Evolutionary conservation across 2,888 invertebrate genomes (phyloP), one percentile per base, ranked within the genome.

Genomic region (Mongoloraphidia duomilia): DNA sequence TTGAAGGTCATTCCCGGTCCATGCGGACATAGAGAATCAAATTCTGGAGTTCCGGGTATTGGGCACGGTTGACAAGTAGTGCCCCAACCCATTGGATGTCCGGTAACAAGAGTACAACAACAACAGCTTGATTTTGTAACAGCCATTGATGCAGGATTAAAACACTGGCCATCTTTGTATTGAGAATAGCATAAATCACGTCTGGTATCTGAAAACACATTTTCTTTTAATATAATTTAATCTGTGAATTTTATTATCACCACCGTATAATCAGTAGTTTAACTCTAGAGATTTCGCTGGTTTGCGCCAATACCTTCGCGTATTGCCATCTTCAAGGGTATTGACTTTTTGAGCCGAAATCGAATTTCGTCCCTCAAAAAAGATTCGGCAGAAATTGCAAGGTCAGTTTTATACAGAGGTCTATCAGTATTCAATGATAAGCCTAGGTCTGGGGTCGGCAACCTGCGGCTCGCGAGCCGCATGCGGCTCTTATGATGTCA

Each of bases 41-140:
- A 87, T 49, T 85, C 85, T 4, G 74, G 69, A 13, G 79, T 76
- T 6, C 80, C 81, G 3, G 75, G 75, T 57, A 75, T 68, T 0
- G 90, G 90, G 61, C 91, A 91, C 0, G 80, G 72, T 57, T 82
- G 79, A 63, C 89, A 90, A 6, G 76, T 77, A 2, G 76, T 82
- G 2, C 91, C 91, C 89, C 89, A 91, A 9, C 84, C 89, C 68
- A 84, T 74, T 9, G 77, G 74, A 55, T 81, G 74, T 1, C 82
- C 83, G 56, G 75, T 59, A 38, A 79, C 72, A 9, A 77, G 72
- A 0, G 78, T 77, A 57, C 84, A 84, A 63, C 91, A 91, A 62
- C 91, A 91, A 58, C 90, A 91, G 59, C 82, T 82, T 1, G 89
- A 89, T 61, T 84, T 81, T 0, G 89, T 86, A n/a, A 88, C 84